phyloP scores from a whole-genome alignment of 1,140 invertebrate species.

The Episyrphus balteatus region DNA sequence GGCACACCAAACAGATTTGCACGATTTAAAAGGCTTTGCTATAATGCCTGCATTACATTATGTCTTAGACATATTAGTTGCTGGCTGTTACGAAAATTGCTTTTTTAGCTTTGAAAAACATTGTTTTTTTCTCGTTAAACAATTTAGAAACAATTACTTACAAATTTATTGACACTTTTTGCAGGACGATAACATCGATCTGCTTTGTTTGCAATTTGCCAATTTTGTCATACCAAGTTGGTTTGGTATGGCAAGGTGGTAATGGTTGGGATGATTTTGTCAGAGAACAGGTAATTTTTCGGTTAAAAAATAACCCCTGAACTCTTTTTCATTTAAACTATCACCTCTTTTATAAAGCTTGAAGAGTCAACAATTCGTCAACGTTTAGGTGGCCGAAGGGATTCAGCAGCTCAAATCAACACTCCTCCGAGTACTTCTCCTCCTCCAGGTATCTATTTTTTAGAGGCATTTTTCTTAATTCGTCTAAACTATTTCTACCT shows the following conservation, averaged over 20 bases:
- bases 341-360: slow-evolving; percentile 34
- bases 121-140: too few relatives aligned
- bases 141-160: slow-evolving; percentile 1
- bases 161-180: slow-evolving; percentile 18
- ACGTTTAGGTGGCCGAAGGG: slow-evolving; percentile 64
- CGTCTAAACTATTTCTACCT: background rate
- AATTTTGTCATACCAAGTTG: slow-evolving; percentile 86
- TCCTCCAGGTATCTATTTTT: slow-evolving; percentile 21
- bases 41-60: too few relatives aligned
- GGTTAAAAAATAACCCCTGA: background rate
- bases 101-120: too few relatives aligned
- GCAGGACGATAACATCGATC: slow-evolving; percentile 83
- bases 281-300: slow-evolving; percentile 50
- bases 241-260: slow-evolving; percentile 81
- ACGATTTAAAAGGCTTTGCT: too few relatives aligned
- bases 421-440: slow-evolving; percentile 60
- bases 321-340: background rate
- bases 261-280: slow-evolving; percentile 88
- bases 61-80: too few relatives aligned
- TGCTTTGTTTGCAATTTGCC: slow-evolving; percentile 93
- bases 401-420: slow-evolving; percentile 79
- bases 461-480: background rate
- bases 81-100: too few relatives aligned
- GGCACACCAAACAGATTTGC: too few relatives aligned
- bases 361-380: slow-evolving; percentile 74